Percentiles rank a stretch among this genome's conserved stretches.
Evolutionary conservation across 2,888 invertebrate genomes (phyloP).

Genomic region (Orgyia antiqua): DNA sequence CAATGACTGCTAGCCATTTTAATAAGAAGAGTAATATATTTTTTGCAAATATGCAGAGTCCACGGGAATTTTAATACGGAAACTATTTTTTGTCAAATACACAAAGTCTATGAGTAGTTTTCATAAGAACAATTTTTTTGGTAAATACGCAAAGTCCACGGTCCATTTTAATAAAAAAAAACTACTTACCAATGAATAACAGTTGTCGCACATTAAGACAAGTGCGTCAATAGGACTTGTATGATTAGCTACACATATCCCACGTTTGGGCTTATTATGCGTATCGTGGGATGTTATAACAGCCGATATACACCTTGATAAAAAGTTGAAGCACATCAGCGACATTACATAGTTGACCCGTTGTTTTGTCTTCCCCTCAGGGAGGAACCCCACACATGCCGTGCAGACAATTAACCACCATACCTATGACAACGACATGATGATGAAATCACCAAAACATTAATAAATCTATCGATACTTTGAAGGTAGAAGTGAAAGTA

Average conservation of each 20-base stretch:
- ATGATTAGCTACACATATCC: conserved; percentile 99
- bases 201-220: conserved; percentile 97
- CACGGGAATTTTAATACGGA: no score
- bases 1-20: no score
- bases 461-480: conserved; percentile 1
- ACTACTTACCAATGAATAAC: conserved; percentile 97
- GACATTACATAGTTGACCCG: conserved; percentile 88
- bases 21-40: no score
- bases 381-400: conserved; percentile 90
- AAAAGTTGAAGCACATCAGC: conserved; percentile 93
- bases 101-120: no score
- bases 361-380: conserved; percentile 87
- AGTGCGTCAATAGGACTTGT: conserved; percentile 99
- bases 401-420: conserved; percentile 92
- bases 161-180: no score
- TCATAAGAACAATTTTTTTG: no score
- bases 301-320: conserved; percentile 94
- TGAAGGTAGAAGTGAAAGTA: no score
- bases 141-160: no score
- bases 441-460: conserved; percentile 1
- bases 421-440: conserved; percentile 79
- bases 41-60: no score
- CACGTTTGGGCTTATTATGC: conserved; percentile 88
- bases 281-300: conserved; percentile 92
- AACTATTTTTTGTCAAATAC: no score